These are phyloP conservation scores for Sweltsa coloradensis DNA, from an alignment of 1,140 invertebrate genomes.

Conservation along the genomic window DNA sequence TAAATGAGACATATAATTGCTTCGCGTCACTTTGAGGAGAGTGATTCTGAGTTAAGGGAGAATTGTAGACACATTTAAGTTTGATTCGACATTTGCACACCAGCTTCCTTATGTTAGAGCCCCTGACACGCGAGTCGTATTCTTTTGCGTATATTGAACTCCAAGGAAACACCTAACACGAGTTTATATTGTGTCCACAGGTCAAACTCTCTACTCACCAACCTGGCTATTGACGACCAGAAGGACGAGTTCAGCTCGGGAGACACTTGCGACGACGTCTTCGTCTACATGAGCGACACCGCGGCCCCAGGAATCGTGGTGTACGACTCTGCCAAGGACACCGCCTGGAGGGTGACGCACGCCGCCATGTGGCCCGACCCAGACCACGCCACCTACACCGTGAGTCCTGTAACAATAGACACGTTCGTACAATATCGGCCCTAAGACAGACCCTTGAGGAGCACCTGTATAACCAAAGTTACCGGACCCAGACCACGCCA, in stretches of 20 bases:
- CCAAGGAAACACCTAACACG: too few relatives aligned
- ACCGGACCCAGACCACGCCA: slow-evolving; percentile 61
- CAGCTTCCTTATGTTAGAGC: slow-evolving; percentile 9
- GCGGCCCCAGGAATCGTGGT: slow-evolving; percentile 61
- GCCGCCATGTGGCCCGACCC: slow-evolving; percentile 71
- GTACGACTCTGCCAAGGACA: slow-evolving; percentile 53
- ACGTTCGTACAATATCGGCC: too few relatives aligned
- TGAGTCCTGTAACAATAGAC: too few relatives aligned
- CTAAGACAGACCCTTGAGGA: too few relatives aligned
- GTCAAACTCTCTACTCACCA: slow-evolving; percentile 57
- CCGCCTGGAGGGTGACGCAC: slow-evolving; percentile 61
- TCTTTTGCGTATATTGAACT: too few relatives aligned
- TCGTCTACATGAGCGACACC: slow-evolving; percentile 66
- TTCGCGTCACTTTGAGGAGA: too few relatives aligned
- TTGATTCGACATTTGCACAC: background rate
- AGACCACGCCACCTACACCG: slow-evolving; percentile 49
- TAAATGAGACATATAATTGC: too few relatives aligned
- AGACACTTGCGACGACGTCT: slow-evolving; percentile 55
- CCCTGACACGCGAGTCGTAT: too few relatives aligned
- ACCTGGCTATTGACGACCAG: slow-evolving; percentile 58
- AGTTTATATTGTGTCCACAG: too few relatives aligned
- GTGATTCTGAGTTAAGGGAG: too few relatives aligned
- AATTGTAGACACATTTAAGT: too few relatives aligned
- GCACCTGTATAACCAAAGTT: too few relatives aligned
- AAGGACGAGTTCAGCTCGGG: slow-evolving; percentile 13